Percentiles rank a stretch among this genome's conserved stretches.
phyloP scores from a whole-genome alignment of 2,797 vertebrate species.

The Alosa sapidissima region DNA sequence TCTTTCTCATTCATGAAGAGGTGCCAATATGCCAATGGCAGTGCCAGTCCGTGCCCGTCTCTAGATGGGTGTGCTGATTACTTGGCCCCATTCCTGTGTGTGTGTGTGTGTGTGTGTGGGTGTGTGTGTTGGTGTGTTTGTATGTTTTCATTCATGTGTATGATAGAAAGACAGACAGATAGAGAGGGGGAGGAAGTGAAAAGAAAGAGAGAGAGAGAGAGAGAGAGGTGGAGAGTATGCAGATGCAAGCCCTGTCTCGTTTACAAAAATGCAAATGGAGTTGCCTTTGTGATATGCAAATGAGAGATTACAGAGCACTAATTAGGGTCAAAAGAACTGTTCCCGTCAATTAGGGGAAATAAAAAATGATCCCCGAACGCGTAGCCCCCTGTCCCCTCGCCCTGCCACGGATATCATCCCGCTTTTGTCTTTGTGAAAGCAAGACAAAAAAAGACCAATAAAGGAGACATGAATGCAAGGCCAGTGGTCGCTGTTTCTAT shows the following conservation, averaged over 20 bases:
- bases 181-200: slow-evolving; percentile 42
- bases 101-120: not conserved
- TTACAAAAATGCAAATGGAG: slow-evolving; percentile 93
- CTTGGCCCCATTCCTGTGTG: not conserved
- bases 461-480: slow-evolving; percentile 61
- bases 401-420: slow-evolving; percentile 70
- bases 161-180: slow-evolving; percentile 10
- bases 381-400: slow-evolving; percentile 59
- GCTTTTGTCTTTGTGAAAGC: slow-evolving; percentile 76
- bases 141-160: not conserved
- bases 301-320: slow-evolving; percentile 89
- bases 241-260: slow-evolving; percentile 83
- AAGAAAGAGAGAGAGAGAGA: slow-evolving; percentile 39
- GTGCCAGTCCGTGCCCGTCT: slow-evolving; percentile 44
- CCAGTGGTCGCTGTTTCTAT: slow-evolving; percentile 49
- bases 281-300: slow-evolving; percentile 94
- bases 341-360: slow-evolving; percentile 87
- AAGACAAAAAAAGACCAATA: slow-evolving; percentile 71
- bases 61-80: slow-evolving; percentile 38
- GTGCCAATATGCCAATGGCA: slow-evolving; percentile 46
- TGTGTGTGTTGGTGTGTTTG: not conserved
- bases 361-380: slow-evolving; percentile 72
- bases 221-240: slow-evolving; percentile 73
- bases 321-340: slow-evolving; percentile 96
- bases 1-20: not conserved